These are phyloP conservation scores for Ceyx cyanopectus DNA, from an alignment of 2,113 vertebrate species.

Conservation along the genomic window DNA sequence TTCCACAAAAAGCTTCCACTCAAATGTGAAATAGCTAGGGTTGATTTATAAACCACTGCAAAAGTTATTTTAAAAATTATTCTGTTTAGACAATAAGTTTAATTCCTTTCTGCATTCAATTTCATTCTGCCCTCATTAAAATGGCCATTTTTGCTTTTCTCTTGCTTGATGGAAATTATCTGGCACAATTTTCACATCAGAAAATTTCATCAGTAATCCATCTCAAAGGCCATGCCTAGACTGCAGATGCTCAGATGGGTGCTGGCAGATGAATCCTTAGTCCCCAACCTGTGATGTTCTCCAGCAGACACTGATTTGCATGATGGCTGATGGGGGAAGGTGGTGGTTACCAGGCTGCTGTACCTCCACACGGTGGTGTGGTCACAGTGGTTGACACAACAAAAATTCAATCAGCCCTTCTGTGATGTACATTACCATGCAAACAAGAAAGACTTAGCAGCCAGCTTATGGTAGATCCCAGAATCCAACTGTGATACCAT, in stretches of 20 bases:
- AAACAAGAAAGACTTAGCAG: background rate
- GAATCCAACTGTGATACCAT: background rate
- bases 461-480: background rate
- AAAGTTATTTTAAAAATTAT: background rate
- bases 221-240: background rate
- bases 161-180: background rate
- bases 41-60: background rate
- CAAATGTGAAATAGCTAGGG: background rate
- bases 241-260: background rate
- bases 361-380: background rate
- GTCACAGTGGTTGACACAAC: fast-evolving
- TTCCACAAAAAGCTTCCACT: background rate
- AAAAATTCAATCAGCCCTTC: background rate
- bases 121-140: background rate
- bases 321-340: background rate
- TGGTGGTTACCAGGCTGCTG: background rate
- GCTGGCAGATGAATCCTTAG: background rate
- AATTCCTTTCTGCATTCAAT: background rate
- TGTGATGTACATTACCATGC: fast-evolving
- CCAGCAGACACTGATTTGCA: background rate
- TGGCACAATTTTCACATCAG: background rate
- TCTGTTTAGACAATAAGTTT: background rate
- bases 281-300: background rate
- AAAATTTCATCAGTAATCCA: background rate
- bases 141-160: background rate